phyloP scores from a whole-genome alignment of 2,113 vertebrate species.

The Brienomyrus longianalis region DNA sequence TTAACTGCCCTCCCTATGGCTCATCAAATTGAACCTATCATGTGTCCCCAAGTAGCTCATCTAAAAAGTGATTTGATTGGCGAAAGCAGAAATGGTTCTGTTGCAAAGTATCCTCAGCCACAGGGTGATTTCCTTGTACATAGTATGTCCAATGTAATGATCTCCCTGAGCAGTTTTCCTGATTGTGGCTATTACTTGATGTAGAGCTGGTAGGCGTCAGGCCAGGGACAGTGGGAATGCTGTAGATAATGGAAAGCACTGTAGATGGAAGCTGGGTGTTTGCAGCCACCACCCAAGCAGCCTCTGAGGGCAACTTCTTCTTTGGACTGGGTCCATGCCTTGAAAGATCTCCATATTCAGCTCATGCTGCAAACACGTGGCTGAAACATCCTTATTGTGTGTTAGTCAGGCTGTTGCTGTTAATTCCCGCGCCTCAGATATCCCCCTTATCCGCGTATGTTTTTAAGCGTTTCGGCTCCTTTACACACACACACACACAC shows the following conservation, averaged over 20 bases:
- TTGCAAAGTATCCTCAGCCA: not conserved
- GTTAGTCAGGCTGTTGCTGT: not conserved
- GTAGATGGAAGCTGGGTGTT: not conserved
- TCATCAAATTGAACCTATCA: not conserved
- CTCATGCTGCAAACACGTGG: not conserved
- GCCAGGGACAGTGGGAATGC: not conserved
- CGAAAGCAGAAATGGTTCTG: not conserved
- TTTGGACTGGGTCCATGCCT: not conserved
- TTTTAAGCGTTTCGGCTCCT: not conserved
- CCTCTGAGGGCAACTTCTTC: not conserved
- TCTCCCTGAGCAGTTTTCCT: not conserved
- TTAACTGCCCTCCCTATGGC: not conserved
- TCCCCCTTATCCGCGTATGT: not conserved
- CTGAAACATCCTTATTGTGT: not conserved
- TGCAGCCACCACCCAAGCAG: not conserved
- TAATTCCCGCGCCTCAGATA: not conserved
- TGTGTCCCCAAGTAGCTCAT: not conserved
- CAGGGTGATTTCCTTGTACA: not conserved
- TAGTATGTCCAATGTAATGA: not conserved
- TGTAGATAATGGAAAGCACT: not conserved
- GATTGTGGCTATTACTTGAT: not conserved
- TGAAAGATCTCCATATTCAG: not conserved
- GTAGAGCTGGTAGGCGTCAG: not conserved
- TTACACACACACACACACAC: not conserved
- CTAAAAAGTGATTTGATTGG: not conserved